Percentiles rank a stretch among this genome's conserved stretches.
These are phyloP conservation scores for Varroa destructor DNA, from an alignment of 1,140 invertebrate genomes.

Conservation along the genomic window DNA sequence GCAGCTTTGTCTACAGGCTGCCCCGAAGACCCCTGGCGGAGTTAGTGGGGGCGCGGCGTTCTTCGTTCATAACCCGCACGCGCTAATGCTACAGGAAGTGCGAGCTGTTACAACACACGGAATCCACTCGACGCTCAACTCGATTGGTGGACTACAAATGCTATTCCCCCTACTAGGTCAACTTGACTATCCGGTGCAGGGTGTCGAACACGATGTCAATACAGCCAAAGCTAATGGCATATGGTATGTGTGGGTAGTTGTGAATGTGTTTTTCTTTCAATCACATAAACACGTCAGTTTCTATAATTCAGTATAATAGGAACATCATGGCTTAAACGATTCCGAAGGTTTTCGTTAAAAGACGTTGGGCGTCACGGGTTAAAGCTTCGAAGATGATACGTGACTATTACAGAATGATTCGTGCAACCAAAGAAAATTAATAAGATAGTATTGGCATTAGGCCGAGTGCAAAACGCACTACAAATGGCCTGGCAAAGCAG, in stretches of 20 bases:
- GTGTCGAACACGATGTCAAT: conserved; percentile 36
- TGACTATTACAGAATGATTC: too few species aligned
- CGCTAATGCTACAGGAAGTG: conserved; percentile 52
- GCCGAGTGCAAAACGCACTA: too few species aligned
- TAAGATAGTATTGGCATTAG: too few species aligned
- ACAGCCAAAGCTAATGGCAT: conserved; percentile 44
- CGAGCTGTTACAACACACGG: conserved; percentile 98
- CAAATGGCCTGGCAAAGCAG: too few species aligned
- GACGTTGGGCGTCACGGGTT: too few species aligned
- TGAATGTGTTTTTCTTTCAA: not conserved
- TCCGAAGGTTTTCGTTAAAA: too few species aligned
- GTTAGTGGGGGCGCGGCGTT: conserved; percentile 68
- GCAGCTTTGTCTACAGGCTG: conserved; percentile 91
- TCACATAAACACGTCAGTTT: not conserved
- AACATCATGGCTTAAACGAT: too few species aligned
- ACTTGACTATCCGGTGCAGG: conserved; percentile 61
- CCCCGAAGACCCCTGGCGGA: conserved; percentile 54
- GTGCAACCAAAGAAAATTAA: too few species aligned
- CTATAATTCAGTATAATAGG: too few species aligned
- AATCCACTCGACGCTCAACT: conserved; percentile 95
- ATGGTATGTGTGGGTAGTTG: conserved; percentile 39
- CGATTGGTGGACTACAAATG: conserved; percentile 93
- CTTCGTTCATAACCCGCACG: conserved; percentile 84
- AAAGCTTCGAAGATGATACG: too few species aligned
- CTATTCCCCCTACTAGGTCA: conserved; percentile 95